Conservation (phyloP, 2,888 invertebrate genomes). For the Rhagonycha fulva region DNA sequence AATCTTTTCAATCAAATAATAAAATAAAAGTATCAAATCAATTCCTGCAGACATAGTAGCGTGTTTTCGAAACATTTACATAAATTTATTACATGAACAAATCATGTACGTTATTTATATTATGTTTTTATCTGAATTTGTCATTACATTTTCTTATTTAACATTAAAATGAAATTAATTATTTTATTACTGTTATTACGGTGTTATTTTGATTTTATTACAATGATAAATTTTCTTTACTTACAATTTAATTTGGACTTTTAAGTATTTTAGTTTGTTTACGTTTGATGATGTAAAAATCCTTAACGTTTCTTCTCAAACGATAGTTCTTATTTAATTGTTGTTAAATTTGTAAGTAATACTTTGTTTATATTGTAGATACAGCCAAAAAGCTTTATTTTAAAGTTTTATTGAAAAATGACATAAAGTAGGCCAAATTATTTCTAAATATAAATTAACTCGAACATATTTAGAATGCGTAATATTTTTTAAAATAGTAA, state of each 20-base stretch:
- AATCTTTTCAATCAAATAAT: neutral
- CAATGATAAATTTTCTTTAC: neutral
- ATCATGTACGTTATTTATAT: conserved; percentile 4
- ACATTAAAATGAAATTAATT: neutral
- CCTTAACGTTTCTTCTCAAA: neutral
- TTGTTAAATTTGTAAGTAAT: neutral
- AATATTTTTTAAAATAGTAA: neutral
- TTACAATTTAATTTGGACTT: neutral
- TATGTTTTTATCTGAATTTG: conserved; percentile 14
- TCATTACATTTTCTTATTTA: conserved; percentile 7
- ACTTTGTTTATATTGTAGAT: too few species aligned
- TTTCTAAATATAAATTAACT: neutral
- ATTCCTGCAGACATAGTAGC: conserved; percentile 15
- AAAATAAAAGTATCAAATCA: neutral
- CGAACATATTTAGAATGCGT: neutral
- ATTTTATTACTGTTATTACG: neutral
- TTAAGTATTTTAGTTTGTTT: neutral
- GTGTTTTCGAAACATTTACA: conserved; percentile 22
- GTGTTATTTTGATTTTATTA: neutral
- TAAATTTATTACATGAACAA: conserved; percentile 21
- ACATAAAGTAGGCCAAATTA: neutral
- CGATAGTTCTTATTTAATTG: neutral
- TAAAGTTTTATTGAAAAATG: neutral
- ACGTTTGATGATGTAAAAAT: neutral
- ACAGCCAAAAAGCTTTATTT: neutral